phyloP scores from a whole-genome alignment of 2,113 vertebrate genomes.

The Python bivittatus region DNA sequence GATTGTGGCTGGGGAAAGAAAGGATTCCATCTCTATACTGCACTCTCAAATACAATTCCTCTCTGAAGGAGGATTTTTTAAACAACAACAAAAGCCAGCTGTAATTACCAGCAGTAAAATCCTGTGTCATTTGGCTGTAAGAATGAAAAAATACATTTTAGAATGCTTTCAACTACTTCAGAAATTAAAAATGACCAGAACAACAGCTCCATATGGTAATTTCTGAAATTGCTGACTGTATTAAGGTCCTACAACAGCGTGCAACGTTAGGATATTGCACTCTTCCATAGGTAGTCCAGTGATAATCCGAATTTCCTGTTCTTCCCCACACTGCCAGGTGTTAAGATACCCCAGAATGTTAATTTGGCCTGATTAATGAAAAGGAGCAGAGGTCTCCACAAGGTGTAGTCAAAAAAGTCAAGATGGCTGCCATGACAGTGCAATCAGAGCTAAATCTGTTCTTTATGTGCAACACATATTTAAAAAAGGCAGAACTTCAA shows the following conservation, averaged over 20 bases:
- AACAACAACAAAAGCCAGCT: not conserved
- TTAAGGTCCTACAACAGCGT: not conserved
- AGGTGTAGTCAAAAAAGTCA: not conserved
- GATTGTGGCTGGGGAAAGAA: not conserved
- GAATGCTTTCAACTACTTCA: not conserved
- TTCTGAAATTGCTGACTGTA: not conserved
- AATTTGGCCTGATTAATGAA: not conserved
- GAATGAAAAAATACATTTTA: not conserved
- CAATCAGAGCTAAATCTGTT: not conserved
- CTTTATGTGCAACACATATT: not conserved
- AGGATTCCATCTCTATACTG: not conserved
- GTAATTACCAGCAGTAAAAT: not conserved
- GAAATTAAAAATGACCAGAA: not conserved
- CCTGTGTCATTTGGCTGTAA: not conserved
- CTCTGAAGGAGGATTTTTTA: not conserved
- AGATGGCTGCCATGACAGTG: not conserved
- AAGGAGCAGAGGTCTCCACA: not conserved
- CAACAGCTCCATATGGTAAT: not conserved
- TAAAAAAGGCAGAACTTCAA: not conserved
- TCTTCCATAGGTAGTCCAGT: not conserved
- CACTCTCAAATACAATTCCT: not conserved
- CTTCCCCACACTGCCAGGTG: not conserved
- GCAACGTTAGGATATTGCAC: not conserved
- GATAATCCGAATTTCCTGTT: not conserved
- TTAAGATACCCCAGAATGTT: not conserved